Percentiles rank a stretch among this genome's conserved stretches.
Evolutionary conservation across 2,113 vertebrate genomes (phyloP).

Genomic region (Scomber colias): DNA sequence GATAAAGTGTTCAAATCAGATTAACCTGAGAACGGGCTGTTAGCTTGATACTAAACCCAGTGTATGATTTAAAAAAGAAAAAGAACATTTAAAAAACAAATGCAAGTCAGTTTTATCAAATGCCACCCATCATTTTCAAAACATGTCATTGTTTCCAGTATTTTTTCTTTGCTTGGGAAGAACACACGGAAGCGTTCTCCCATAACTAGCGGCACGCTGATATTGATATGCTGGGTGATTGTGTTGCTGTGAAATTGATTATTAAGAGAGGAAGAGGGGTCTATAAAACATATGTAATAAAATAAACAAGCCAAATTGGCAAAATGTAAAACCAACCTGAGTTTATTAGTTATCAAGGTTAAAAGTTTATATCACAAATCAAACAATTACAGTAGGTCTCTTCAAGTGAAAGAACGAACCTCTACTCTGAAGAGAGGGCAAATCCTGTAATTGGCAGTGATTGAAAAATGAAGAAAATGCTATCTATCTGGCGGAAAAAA

Average conservation of each 20-base stretch:
- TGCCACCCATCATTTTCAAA: no score
- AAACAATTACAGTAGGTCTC: slow-evolving; percentile 22
- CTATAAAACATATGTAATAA: no score
- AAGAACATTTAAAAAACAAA: neutral
- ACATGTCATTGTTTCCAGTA: no score
- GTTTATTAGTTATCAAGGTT: slow-evolving; percentile 21
- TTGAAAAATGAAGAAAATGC: slow-evolving; percentile 51
- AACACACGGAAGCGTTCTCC: neutral
- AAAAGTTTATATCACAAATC: slow-evolving; percentile 1
- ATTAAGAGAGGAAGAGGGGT: no score
- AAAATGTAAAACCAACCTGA: no score
- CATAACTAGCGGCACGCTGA: neutral
- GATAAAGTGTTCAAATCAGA: slow-evolving; percentile 47
- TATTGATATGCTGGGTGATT: neutral
- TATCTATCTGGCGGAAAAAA: slow-evolving; percentile 25
- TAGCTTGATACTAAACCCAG: slow-evolving; percentile 27
- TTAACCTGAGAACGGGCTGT: slow-evolving; percentile 41
- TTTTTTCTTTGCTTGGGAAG: neutral
- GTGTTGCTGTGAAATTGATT: neutral
- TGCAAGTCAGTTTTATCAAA: neutral
- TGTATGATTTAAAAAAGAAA: neutral
- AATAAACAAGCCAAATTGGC: no score
- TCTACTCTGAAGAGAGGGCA: neutral
- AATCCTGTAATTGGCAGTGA: slow-evolving; percentile 42
- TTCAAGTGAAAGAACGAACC: neutral